A percentile compares a stretch with the other conserved stretches of the same genome.
Conservation (phyloP, 1,140 invertebrate genomes). For the Proctacanthus coquilletti region DNA sequence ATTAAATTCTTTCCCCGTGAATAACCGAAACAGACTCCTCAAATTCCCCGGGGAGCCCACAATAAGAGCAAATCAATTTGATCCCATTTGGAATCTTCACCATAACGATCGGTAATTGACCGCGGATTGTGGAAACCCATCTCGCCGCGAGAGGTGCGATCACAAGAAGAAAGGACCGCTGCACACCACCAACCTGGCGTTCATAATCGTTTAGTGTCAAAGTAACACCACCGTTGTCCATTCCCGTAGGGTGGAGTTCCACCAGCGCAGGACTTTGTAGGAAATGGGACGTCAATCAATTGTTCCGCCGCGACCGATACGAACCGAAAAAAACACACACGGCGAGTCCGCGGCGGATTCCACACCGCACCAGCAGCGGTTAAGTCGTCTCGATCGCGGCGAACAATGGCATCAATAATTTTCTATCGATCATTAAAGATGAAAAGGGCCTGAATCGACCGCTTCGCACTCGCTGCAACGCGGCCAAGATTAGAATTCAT, state of each 20-base stretch:
- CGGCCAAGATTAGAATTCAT: background rate
- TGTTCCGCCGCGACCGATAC: background rate
- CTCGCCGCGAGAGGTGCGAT: too few species aligned
- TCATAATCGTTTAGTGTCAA: background rate
- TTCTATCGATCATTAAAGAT: background rate
- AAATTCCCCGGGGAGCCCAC: too few species aligned
- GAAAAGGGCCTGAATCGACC: too few species aligned
- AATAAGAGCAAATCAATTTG: too few species aligned
- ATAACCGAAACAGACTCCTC: too few species aligned
- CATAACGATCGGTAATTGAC: too few species aligned
- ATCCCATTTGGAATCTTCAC: too few species aligned
- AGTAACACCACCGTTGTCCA: background rate
- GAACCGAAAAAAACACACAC: too few species aligned
- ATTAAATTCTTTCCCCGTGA: too few species aligned
- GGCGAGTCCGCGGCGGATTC: background rate
- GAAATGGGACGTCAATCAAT: background rate
- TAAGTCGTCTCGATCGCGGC: background rate
- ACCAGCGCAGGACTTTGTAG: background rate
- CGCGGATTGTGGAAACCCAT: too few species aligned
- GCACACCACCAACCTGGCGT: background rate
- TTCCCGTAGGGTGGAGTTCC: background rate
- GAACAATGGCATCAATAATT: conserved; percentile 1
- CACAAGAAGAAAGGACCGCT: too few species aligned
- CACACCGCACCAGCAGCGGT: background rate
- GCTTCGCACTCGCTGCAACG: background rate